A percentile compares a stretch with the other conserved stretches of the same genome.
Evolutionary conservation across 2,888 invertebrate species (phyloP).

Genomic region (Cerastis rubricosa): DNA sequence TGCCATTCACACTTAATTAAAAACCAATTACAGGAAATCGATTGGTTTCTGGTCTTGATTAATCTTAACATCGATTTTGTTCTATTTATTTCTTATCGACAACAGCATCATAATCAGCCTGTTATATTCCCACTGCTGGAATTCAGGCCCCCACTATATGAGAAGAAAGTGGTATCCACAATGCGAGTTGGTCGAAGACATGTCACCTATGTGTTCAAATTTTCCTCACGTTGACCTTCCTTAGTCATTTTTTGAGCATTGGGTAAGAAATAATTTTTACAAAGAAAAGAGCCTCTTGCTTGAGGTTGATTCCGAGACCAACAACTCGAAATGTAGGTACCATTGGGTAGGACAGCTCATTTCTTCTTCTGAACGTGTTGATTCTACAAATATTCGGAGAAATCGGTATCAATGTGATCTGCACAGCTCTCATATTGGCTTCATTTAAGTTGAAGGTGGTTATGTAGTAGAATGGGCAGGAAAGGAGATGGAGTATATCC

Average conservation of each 20-base stretch:
- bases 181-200: background rate
- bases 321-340: too few species aligned
- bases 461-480: too few species aligned
- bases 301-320: too few species aligned
- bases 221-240: background rate
- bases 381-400: background rate
- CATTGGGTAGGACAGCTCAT: too few species aligned
- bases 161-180: background rate
- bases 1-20: background rate
- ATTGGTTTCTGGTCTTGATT: background rate
- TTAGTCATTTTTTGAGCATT: too few species aligned
- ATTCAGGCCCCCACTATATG: background rate
- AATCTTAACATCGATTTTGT: background rate
- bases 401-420: background rate
- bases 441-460: background rate
- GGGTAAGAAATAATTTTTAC: background rate
- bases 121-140: background rate
- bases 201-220: background rate
- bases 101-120: background rate
- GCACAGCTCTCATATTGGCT: background rate
- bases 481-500: too few species aligned
- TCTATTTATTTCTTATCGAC: background rate
- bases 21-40: slow-evolving; percentile 3
- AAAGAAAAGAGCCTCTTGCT: background rate
- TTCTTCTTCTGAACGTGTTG: too few species aligned